Evolutionary conservation across 2,113 vertebrate species (phyloP).

Genomic region (Suricata suricatta): DNA sequence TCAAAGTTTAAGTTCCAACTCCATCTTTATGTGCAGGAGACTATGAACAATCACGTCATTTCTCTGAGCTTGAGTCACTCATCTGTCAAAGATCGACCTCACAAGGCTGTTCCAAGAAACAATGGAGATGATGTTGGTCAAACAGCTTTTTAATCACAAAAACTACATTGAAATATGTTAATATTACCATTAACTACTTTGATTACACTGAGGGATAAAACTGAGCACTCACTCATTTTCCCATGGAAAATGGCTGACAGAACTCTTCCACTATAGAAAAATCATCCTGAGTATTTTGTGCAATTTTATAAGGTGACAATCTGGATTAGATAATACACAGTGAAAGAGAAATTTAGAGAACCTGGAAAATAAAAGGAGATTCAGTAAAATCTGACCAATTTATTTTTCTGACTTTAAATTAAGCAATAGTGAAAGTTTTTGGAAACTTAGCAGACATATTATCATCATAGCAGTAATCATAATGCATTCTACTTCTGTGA

Average conservation of each 20-base stretch:
- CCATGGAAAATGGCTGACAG: not conserved
- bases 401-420: conserved; percentile 42
- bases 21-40: not conserved
- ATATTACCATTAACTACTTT: not conserved
- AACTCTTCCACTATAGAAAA: not conserved
- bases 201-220: not conserved
- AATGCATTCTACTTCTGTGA: not conserved
- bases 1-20: not conserved
- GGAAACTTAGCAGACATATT: not conserved
- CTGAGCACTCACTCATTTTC: not conserved
- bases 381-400: not conserved
- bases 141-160: not conserved
- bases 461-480: not conserved
- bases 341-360: conserved; percentile 22
- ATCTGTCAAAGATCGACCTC: not conserved
- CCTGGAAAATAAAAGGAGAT: not conserved
- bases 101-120: not conserved
- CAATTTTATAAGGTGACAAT: not conserved
- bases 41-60: not conserved
- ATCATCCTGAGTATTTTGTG: not conserved
- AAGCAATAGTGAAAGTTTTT: conserved; percentile 22
- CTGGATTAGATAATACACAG: not conserved
- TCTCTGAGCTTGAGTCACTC: not conserved
- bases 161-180: not conserved
- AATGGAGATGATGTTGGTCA: not conserved